phyloP scores from a whole-genome alignment of 2,888 invertebrate species.

The Temnothorax ravouxi region DNA sequence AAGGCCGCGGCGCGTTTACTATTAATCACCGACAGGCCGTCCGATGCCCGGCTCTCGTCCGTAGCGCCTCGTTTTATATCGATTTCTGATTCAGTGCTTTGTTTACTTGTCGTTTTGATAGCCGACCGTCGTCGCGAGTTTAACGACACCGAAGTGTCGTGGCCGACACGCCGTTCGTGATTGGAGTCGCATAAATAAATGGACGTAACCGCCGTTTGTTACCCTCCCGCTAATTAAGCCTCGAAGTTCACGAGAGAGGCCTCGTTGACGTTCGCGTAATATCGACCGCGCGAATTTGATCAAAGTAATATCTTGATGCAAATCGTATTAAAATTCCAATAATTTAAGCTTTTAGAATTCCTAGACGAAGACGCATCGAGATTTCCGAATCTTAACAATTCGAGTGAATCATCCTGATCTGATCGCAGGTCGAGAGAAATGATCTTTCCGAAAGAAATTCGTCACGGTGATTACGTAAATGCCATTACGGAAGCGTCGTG shows the following conservation, averaged over 20 bases:
- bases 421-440: not conserved
- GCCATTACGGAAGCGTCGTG: constrained; percentile 41
- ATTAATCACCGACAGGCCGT: constrained; percentile 19
- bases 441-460: not conserved
- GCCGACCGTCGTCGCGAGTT: constrained; percentile 21
- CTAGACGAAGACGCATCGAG: not conserved
- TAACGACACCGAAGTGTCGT: constrained; percentile 33
- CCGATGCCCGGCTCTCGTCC: not conserved
- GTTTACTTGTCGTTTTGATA: constrained; percentile 45
- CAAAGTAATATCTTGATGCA: not conserved
- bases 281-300: not conserved
- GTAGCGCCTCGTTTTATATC: constrained; percentile 30
- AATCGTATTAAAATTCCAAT: not conserved
- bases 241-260: not conserved
- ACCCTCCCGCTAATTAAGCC: constrained; percentile 12
- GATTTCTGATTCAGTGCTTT: constrained; percentile 54
- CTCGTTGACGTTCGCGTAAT: not conserved
- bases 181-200: constrained; percentile 32
- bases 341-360: not conserved
- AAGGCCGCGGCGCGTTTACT: constrained; percentile 37
- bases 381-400: not conserved
- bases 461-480: constrained; percentile 36
- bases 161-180: constrained; percentile 11
- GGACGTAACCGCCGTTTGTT: constrained; percentile 8
- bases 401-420: not conserved